Conservation (phyloP, 2,888 invertebrate genomes). For the Dryobota labecula region DNA sequence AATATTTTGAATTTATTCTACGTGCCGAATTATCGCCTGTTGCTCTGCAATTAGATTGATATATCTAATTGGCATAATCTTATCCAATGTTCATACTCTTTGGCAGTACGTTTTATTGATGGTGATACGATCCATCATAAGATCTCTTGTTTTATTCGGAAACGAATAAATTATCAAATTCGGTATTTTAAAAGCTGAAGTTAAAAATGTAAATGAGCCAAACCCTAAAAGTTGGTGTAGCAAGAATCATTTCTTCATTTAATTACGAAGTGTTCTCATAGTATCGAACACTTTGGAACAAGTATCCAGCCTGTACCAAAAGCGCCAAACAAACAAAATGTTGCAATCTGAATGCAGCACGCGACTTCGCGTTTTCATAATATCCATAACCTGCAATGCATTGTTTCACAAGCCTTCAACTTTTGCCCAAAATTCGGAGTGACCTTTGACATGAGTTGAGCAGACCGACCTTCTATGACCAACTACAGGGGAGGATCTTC, state of each 20-base stretch:
- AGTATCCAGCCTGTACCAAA: slow-evolving; percentile 26
- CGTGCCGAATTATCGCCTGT: slow-evolving; percentile 8
- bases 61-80: neutral
- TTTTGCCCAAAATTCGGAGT: slow-evolving; percentile 59
- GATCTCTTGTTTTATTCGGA: neutral
- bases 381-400: slow-evolving; percentile 60
- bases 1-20: slow-evolving; percentile 33
- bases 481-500: slow-evolving; percentile 49
- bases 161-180: neutral
- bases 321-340: slow-evolving; percentile 54
- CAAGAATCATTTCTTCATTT: slow-evolving; percentile 17
- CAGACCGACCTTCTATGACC: slow-evolving; percentile 56
- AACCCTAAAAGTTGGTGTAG: neutral
- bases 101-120: slow-evolving; percentile 4
- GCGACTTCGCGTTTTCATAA: slow-evolving; percentile 72
- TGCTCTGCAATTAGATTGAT: slow-evolving; percentile 17
- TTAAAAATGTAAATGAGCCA: neutral
- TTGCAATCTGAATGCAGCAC: slow-evolving; percentile 69
- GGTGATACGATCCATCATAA: neutral
- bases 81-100: neutral
- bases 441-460: slow-evolving; percentile 62
- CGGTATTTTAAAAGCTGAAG: neutral
- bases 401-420: slow-evolving; percentile 68
- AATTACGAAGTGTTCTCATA: slow-evolving; percentile 13
- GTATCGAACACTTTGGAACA: slow-evolving; percentile 19